Conservation (phyloP, 2,888 invertebrate genomes). For the Melanostoma scalare region DNA sequence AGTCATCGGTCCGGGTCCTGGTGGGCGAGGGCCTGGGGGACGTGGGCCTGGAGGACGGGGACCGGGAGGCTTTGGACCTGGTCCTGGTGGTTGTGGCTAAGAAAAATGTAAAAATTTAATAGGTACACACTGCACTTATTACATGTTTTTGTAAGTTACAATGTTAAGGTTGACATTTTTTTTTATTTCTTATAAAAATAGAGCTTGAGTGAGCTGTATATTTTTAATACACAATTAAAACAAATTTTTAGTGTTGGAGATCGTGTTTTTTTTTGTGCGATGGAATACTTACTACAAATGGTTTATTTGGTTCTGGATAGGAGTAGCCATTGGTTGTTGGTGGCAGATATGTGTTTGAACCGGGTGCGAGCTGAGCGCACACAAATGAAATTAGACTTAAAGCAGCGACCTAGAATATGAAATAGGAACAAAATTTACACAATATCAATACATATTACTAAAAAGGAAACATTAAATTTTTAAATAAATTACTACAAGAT, state of each 20-base stretch:
- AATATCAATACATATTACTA: not conserved
- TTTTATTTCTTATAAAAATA: too few species aligned
- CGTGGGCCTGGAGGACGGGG: constrained; percentile 38
- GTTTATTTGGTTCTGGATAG: constrained; percentile 86
- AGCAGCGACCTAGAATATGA: constrained; percentile 78
- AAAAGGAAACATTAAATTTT: not conserved
- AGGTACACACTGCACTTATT: too few species aligned
- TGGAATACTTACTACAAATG: constrained; percentile 78
- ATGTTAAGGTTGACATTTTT: not conserved
- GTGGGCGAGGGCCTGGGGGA: constrained; percentile 25
- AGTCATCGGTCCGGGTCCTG: constrained; percentile 39
- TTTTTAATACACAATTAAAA: not conserved
- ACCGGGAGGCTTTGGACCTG: constrained; percentile 30
- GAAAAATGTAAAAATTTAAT: not conserved
- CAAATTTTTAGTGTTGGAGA: not conserved
- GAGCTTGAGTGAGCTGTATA: not conserved
- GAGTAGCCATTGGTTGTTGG: constrained; percentile 87
- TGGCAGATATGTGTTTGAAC: constrained; percentile 90
- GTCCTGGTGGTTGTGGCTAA: constrained; percentile 21
- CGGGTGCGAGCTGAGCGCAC: constrained; percentile 82
- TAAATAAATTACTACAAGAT: too few species aligned
- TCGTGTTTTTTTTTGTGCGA: not conserved
- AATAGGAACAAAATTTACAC: constrained; percentile 46
- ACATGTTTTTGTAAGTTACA: not conserved
- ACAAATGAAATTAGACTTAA: constrained; percentile 78